These are phyloP conservation scores for Mionectes macconnelli DNA, from an alignment of 2,113 vertebrate genomes.

Conservation along the genomic window DNA sequence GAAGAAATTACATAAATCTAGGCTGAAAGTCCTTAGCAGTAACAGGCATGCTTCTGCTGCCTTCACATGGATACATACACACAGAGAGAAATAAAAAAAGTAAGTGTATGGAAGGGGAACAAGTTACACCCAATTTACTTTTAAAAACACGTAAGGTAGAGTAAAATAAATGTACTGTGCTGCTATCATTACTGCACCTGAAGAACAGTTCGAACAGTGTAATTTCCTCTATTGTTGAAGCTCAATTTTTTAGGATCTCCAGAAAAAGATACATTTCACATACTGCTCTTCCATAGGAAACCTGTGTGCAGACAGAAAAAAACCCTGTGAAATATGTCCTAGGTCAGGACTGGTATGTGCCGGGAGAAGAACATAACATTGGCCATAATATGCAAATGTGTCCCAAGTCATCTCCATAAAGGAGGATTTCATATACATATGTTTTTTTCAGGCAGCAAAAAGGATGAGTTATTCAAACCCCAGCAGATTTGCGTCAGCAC, in stretches of 20 bases:
- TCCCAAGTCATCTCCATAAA: not conserved
- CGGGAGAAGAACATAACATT: not conserved
- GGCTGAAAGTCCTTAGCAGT: not conserved
- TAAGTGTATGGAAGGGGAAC: not conserved
- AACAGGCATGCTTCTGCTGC: not conserved
- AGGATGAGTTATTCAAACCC: not conserved
- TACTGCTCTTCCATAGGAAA: not conserved
- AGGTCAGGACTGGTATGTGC: not conserved
- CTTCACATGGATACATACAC: not conserved
- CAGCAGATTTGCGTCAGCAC: not conserved
- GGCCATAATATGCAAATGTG: not conserved
- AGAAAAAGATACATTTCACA: not conserved
- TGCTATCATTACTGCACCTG: not conserved
- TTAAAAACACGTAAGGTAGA: not conserved
- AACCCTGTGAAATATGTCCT: rapidly evolving
- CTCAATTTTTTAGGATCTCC: not conserved
- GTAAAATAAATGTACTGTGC: not conserved
- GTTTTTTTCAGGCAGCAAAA: not conserved
- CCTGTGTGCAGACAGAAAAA: not conserved
- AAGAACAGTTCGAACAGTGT: not conserved
- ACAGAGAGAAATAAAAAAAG: not conserved
- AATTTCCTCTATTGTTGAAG: not conserved
- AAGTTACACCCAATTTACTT: not conserved
- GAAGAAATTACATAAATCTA: not conserved
- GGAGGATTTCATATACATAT: not conserved